Conservation (phyloP, 2,888 invertebrate species). For the Fragum whitleyi region DNA sequence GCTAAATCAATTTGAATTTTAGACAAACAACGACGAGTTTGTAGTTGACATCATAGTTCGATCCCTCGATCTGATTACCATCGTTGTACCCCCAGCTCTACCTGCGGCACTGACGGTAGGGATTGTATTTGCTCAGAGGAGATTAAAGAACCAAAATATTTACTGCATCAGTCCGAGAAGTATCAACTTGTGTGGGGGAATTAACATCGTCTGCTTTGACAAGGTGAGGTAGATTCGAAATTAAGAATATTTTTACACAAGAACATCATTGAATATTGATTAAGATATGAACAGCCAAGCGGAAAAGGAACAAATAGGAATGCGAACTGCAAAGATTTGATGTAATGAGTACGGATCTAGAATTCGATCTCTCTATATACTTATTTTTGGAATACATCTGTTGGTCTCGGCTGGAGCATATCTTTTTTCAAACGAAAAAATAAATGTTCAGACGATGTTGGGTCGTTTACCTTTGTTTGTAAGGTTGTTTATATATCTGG, state of each 20-base stretch:
- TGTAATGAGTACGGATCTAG: too few relatives aligned
- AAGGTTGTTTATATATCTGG: too few relatives aligned
- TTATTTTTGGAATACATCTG: too few relatives aligned
- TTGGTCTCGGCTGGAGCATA: too few relatives aligned
- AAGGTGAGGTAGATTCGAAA: constrained; percentile 83
- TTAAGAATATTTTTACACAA: background rate
- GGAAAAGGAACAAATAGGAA: too few relatives aligned
- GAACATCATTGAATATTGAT: background rate
- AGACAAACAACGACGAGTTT: constrained; percentile 15
- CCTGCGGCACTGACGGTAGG: constrained; percentile 85
- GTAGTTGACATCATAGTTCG: constrained; percentile 77
- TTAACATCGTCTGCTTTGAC: constrained; percentile 85
- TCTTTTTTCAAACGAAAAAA: too few relatives aligned
- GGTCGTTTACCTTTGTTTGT: too few relatives aligned
- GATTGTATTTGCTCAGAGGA: constrained; percentile 84
- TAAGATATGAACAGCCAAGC: too few relatives aligned
- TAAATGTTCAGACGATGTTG: too few relatives aligned
- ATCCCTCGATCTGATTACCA: constrained; percentile 85
- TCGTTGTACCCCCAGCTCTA: constrained; percentile 85
- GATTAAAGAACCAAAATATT: constrained; percentile 80
- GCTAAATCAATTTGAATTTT: background rate
- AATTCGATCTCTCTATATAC: too few relatives aligned
- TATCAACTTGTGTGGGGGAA: constrained; percentile 84
- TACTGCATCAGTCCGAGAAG: constrained; percentile 85
- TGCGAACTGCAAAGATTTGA: too few relatives aligned